phyloP scores from a whole-genome alignment of 2,113 vertebrate genomes.

The Thermophis baileyi region DNA sequence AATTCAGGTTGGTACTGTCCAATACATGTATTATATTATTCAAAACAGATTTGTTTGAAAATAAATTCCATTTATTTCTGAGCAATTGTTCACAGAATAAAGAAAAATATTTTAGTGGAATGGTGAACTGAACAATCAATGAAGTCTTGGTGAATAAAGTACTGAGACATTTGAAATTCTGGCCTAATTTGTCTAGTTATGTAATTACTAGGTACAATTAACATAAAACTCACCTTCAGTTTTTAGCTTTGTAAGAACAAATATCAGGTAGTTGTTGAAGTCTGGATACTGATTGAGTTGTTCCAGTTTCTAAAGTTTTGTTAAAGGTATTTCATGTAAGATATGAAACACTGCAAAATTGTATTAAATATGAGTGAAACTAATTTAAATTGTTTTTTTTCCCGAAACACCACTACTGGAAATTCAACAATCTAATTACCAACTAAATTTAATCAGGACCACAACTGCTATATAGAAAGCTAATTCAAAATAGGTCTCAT shows the following conservation, averaged over 20 bases:
- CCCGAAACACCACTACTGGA: background rate
- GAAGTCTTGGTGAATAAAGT: background rate
- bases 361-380: background rate
- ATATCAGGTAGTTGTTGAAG: constrained; percentile 99
- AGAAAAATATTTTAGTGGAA: background rate
- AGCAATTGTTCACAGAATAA: background rate
- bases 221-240: constrained; percentile 86
- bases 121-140: background rate
- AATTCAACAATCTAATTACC: background rate
- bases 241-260: constrained; percentile 95
- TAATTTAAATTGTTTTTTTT: background rate
- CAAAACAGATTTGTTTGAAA: background rate
- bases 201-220: background rate
- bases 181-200: background rate
- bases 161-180: background rate
- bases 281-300: constrained; percentile 98
- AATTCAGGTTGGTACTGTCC: background rate
- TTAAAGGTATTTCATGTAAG: constrained; percentile 72
- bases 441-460: background rate
- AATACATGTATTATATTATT: background rate
- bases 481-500: background rate
- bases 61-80: background rate
- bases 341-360: background rate
- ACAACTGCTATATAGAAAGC: background rate
- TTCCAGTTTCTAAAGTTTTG: constrained; percentile 88